Percentiles rank a stretch among this genome's conserved stretches.
Evolutionary conservation across 2,888 invertebrate genomes (phyloP).

Genomic region (Cantharis rustica): DNA sequence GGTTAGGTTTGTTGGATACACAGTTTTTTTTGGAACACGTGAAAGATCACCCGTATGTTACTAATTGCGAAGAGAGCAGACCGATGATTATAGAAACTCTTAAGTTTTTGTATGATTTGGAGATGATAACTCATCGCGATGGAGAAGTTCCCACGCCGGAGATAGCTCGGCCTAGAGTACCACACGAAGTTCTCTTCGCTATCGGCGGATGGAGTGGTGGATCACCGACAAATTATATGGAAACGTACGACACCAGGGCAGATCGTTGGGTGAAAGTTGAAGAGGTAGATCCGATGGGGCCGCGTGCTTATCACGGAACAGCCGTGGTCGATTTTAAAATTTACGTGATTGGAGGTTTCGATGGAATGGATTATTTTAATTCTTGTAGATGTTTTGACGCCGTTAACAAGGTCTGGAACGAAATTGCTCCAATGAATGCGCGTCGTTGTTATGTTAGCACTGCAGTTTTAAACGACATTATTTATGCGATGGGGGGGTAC

Average conservation of each 20-base stretch:
- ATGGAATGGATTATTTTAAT: slow-evolving; percentile 80
- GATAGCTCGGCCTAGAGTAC: slow-evolving; percentile 81
- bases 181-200: slow-evolving; percentile 87
- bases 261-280: slow-evolving; percentile 86
- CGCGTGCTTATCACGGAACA: slow-evolving; percentile 92
- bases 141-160: slow-evolving; percentile 84
- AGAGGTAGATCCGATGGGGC: slow-evolving; percentile 81
- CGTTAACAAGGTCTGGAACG: slow-evolving; percentile 81
- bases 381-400: slow-evolving; percentile 82
- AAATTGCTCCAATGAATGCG: slow-evolving; percentile 89
- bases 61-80: slow-evolving; percentile 79
- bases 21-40: slow-evolving; percentile 90
- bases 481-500: slow-evolving; percentile 89
- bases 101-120: slow-evolving; percentile 89
- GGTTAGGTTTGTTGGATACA: slow-evolving; percentile 81
- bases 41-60: slow-evolving; percentile 85
- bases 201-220: slow-evolving; percentile 82
- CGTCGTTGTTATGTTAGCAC: slow-evolving; percentile 87
- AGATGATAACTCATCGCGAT: slow-evolving; percentile 82
- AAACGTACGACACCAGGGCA: slow-evolving; percentile 87
- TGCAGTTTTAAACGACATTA: slow-evolving; percentile 73
- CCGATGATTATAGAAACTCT: slow-evolving; percentile 90
- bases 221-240: slow-evolving; percentile 77
- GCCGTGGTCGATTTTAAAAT: slow-evolving; percentile 84
- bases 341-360: slow-evolving; percentile 91